These are phyloP conservation scores for Battus philenor DNA, from an alignment of 1,140 invertebrate genomes.

Conservation along the genomic window DNA sequence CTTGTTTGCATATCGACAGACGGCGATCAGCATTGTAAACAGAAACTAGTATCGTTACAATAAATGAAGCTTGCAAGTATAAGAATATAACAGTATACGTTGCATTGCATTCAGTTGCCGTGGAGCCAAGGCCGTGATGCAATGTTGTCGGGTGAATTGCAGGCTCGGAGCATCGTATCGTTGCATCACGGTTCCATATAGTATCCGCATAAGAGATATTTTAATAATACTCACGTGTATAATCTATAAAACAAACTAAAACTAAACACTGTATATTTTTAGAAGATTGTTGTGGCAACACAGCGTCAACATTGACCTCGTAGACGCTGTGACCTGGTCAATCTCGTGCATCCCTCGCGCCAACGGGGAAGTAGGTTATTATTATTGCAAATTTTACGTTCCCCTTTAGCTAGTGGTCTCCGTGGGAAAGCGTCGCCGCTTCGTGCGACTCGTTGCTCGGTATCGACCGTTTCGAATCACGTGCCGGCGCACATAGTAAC, in stretches of 20 bases:
- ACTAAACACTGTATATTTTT: too few species aligned
- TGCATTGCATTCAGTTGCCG: slow-evolving; percentile 49
- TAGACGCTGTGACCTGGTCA: slow-evolving; percentile 33
- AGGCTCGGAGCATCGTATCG: slow-evolving; percentile 45
- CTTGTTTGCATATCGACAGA: slow-evolving; percentile 3
- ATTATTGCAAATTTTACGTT: slow-evolving; percentile 37
- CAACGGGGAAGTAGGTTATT: slow-evolving; percentile 55
- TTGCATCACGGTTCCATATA: slow-evolving; percentile 45
- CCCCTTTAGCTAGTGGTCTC: slow-evolving; percentile 36
- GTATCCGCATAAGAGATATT: too few species aligned
- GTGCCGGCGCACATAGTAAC: slow-evolving; percentile 42
- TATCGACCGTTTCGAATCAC: not conserved
- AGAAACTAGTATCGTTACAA: slow-evolving; percentile 5
- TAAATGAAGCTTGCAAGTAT: slow-evolving; percentile 3
- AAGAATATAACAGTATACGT: slow-evolving; percentile 36
- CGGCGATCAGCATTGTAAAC: slow-evolving; percentile 8
- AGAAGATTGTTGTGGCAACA: too few species aligned
- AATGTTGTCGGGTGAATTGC: slow-evolving; percentile 49
- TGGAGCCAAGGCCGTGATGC: slow-evolving; percentile 62
- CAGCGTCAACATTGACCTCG: slow-evolving; percentile 41
- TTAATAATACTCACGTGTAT: too few species aligned
- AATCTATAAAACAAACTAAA: too few species aligned
- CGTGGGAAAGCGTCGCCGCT: slow-evolving; percentile 55
- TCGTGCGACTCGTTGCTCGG: not conserved
- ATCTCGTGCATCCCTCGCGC: slow-evolving; percentile 27